Evolutionary conservation across 2,888 invertebrate genomes (phyloP), one percentile per base, ranked within the genome.

Genomic region (Brachylomia viminalis): DNA sequence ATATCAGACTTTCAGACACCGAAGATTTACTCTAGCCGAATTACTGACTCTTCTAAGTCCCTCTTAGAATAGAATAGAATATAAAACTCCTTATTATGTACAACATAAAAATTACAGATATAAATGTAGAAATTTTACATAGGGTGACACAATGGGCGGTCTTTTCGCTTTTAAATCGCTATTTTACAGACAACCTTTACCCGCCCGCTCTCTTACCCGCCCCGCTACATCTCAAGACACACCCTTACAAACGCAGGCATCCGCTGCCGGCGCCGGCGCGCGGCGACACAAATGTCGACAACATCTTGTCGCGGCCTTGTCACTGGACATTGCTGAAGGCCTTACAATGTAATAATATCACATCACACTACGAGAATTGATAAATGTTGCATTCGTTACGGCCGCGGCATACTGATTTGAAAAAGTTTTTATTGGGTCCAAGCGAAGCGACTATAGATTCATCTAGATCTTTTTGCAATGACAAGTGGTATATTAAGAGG

Each of bases 241-340:
- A 33, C 70, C 66, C 71, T 77, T 75, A 82, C 13, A 27, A 15
- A 0, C 5, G 15, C 30, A 45, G 72, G 70, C 71, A 82, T 86
- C 82, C 82, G 80, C 66, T 54, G 49, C 33, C 68, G 78, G 82
- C 84, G 80, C 86, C 75, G 75, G 73, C 80, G 80, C n/a, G n/a
- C n/a, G n/a, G n/a, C n/a, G n/a, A n/a, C n/a, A 81, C 76, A 80
- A 64, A 72, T 67, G 70, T 76, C 74, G 85, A 86, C 79, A 75
- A 54, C 71, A 86, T 86, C 86, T 84, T 42, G 80, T 80, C 59
- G 73, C 70, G 73, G 70, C 73, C 79, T 80, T 82, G 77, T 77
- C 73, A 49, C 61, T 67, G 27, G 59, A 38, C 75, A 79, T 49
- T 42, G 27, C 54, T 75, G 71, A 72, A 80, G 74, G 69, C 61